phyloP scores from a whole-genome alignment of 2,797 vertebrate species.

The Halcyon leucocephala region DNA sequence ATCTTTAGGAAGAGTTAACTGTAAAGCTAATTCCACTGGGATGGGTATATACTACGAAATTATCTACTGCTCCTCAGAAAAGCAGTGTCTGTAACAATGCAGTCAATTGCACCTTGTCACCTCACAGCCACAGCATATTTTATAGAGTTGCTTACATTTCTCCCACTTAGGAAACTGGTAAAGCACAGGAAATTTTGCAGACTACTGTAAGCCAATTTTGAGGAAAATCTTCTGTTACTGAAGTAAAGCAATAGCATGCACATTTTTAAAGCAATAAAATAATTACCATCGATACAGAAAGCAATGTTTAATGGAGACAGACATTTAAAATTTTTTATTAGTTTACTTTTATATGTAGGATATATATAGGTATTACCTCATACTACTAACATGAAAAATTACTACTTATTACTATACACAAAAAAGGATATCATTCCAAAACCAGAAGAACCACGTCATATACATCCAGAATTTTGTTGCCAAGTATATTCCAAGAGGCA shows the following conservation, averaged over 20 bases:
- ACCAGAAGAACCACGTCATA: conserved; percentile 99
- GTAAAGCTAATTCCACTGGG: neutral
- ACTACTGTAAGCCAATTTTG: neutral
- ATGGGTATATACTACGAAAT: neutral
- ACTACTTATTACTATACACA: neutral
- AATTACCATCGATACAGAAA: neutral
- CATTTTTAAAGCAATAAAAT: neutral
- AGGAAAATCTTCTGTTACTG: neutral
- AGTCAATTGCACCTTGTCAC: neutral
- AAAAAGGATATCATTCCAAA: conserved; percentile 99
- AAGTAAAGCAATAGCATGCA: neutral
- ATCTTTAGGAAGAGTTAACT: neutral
- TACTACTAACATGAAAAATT: neutral
- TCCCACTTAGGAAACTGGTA: neutral
- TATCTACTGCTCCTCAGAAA: neutral
- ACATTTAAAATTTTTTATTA: neutral
- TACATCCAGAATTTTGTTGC: conserved; percentile 99
- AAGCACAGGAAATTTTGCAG: neutral
- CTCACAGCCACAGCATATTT: neutral
- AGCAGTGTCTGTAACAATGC: neutral
- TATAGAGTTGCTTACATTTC: neutral
- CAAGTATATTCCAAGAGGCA: conserved; percentile 98
- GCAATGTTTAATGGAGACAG: neutral
- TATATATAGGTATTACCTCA: neutral
- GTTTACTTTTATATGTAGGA: neutral